Evolutionary conservation across 2,888 invertebrate genomes (phyloP).

Genomic region (Dynastes grantii): DNA sequence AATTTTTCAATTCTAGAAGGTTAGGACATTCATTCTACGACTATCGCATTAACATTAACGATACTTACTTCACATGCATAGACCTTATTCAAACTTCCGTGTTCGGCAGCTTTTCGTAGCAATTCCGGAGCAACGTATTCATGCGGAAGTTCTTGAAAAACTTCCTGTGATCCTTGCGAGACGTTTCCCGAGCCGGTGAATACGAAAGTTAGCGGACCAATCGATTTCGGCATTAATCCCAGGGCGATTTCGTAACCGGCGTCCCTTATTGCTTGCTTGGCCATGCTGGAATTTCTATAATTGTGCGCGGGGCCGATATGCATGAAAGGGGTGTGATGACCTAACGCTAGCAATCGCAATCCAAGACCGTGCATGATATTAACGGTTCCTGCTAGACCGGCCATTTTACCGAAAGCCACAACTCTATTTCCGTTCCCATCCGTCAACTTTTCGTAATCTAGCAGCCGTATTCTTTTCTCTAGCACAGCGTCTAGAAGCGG

Average conservation of each 20-base stretch:
- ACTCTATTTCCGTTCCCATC: conserved; percentile 87
- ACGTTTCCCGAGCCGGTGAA: conserved; percentile 99
- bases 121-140: conserved; percentile 98
- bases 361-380: conserved; percentile 99
- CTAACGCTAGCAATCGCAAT: conserved; percentile 91
- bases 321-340: conserved; percentile 99
- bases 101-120: conserved; percentile 95
- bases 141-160: conserved; percentile 97
- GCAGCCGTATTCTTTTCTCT: conserved; percentile 95
- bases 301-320: conserved; percentile 99
- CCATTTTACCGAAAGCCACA: conserved; percentile 99
- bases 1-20: no score
- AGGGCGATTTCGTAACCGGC: conserved; percentile 99
- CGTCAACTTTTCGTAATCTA: conserved; percentile 98
- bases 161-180: conserved; percentile 90
- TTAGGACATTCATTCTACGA: no score
- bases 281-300: conserved; percentile 98
- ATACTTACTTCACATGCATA: conserved; percentile 71
- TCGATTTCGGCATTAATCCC: conserved; percentile 95
- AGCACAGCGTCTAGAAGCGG: conserved; percentile 95
- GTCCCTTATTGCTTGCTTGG: conserved; percentile 96
- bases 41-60: neutral
- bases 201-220: conserved; percentile 97
- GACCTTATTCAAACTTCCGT: conserved; percentile 96
- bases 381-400: conserved; percentile 98